Base-by-base conservation (phyloP, 2,113 vertebrate genomes). In the Nothobranchius furzeri region DNA sequence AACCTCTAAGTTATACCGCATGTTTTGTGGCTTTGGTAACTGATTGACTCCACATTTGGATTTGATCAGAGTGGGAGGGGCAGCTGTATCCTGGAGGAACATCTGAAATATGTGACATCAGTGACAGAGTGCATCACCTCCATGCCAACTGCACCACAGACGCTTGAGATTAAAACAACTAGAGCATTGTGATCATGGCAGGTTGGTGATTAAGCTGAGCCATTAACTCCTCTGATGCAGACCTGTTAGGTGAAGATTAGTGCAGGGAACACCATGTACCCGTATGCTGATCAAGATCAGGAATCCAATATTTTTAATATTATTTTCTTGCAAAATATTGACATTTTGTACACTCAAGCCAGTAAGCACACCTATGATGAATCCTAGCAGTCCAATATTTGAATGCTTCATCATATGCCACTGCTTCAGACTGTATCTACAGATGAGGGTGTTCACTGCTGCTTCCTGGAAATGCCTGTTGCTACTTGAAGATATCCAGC, bases 401-500 rank as follows among this genome's bases (percentile, higher is more conserved):
- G 3, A 14, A 5, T 47, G 4, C 13, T 37, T 56, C 13, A 5
- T 42, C 20, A 36, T 12, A 11, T 15, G 9, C n/a, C 36, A 42
- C 6, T 20, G 37, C 37, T 42, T 10, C 79, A 89, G 82, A 55
- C 70, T 53, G 40, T 73, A 84, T 3, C 35, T 82, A 69, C 83
- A 42, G 85, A 85, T 75, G 75, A 81, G 87, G 56, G 70, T 87
- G 9, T 85, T 82, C 57, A 82, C 85, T 37, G 70, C 55, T 61
- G 70, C 57, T 90, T 92, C 75, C 75, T 82, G 68, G 83, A 87
- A 17, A 68, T 81, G 47, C 90, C 85, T 17, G 86, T 77, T 12
- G 76, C 63, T 79, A 87, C 51, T 60, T 78, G 52, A 82, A 87
- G 60, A 89, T 88, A 60, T 75, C 63, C 54, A 86, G 68, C 65